Evolutionary conservation across 1,140 invertebrate species (phyloP), one percentile per base, ranked within the genome.

Genomic region (Araneus ventricosus): DNA sequence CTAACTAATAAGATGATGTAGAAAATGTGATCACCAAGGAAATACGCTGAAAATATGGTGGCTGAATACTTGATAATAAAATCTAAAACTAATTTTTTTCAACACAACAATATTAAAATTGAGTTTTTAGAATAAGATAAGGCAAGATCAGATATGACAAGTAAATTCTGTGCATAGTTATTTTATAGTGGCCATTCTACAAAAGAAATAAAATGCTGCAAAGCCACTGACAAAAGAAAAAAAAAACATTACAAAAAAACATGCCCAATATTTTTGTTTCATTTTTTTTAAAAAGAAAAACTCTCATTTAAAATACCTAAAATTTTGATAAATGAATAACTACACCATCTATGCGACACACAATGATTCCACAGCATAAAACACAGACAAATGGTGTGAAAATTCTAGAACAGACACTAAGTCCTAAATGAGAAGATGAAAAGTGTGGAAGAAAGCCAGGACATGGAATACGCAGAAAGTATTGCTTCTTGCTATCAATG

Each of bases 381-480:
- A 88, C 24, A 70, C 59, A 67, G 20, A 59, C 59, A 63, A 63
- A 67, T 63, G 59, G 22, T 27, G 63, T 88, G 86, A 61, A 41
- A n/a, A 67, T 61, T 88, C 61, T 88, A 88, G 39, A 27, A 70
- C 57, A 59, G 34, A 67, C 61, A 61, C 45, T 61, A 63, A 24
- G 17, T 88, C 45, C 59, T 37, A 27, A 20, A 75, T 75, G 70
- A 88, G 37, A 88, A 88, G 59, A 88, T 88, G 86, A 88, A 22
- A 39, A 70, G 20, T n/a, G 86, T 88, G 63, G 86, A 88, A 88
- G 86, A 70, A 88, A 88, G 86, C 86, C 67, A 59, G n/a, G n/a
- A 61, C 52, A 27, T 45, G 63, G 52, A 41, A 24, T 45, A 45
- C 27, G 14, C 5, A 87, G 14, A 52, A 52, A 1, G 14, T 52